phyloP scores from a whole-genome alignment of 1,140 invertebrate genomes.

The Holcopasites calliopsidis region DNA sequence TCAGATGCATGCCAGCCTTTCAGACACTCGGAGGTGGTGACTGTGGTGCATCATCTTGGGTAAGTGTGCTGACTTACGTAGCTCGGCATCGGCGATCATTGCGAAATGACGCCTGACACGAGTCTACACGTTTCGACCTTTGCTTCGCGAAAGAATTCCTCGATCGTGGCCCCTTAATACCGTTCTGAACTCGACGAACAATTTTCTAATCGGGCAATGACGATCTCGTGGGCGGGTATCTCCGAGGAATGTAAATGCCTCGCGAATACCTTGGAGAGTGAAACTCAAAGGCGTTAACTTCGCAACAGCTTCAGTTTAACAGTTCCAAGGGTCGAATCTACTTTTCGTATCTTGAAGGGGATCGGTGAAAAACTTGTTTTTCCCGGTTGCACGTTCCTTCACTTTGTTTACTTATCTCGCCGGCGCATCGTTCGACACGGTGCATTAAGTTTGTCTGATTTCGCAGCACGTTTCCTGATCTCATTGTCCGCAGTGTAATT shows the following conservation, averaged over 20 bases:
- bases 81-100: slow-evolving; percentile 11
- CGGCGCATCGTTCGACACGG: slow-evolving; percentile 31
- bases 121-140: not conserved
- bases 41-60: slow-evolving; percentile 84
- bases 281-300: not conserved
- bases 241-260: not conserved
- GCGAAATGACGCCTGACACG: not conserved
- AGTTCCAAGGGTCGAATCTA: not conserved
- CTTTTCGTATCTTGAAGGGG: not conserved
- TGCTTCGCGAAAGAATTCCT: slow-evolving; percentile 1
- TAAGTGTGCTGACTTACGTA: slow-evolving; percentile 76
- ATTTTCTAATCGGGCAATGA: not conserved
- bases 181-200: not conserved
- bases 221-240: too few species aligned
- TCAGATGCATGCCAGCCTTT: slow-evolving; percentile 84
- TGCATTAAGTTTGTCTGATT: slow-evolving; percentile 7
- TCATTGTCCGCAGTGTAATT: slow-evolving; percentile 8
- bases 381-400: not conserved
- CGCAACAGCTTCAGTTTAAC: too few species aligned
- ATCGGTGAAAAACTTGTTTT: slow-evolving; percentile 18
- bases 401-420: slow-evolving; percentile 31
- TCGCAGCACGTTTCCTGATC: slow-evolving; percentile 8
- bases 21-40: slow-evolving; percentile 82
- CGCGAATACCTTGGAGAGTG: not conserved
- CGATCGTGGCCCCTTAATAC: not conserved